These are phyloP conservation scores for Zelostemma sp. DNA, from an alignment of 1,140 invertebrate species.

Conservation along the genomic window DNA sequence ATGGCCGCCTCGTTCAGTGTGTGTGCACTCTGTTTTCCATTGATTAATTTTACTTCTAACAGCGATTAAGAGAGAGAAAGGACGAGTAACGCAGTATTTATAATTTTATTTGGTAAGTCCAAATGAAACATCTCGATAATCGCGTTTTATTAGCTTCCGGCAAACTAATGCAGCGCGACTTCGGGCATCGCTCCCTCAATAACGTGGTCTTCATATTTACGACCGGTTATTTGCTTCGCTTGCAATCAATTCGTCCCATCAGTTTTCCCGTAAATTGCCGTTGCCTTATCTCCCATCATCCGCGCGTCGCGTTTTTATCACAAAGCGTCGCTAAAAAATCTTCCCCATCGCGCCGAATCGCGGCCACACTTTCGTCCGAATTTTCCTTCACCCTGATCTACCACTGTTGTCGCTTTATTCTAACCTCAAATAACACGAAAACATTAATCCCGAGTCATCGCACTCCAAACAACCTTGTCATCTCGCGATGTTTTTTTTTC, in stretches of 20 bases:
- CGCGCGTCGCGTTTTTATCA: background rate
- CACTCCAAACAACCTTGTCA: too few species aligned
- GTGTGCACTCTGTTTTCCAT: slow-evolving; percentile 59
- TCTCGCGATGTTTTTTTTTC: too few species aligned
- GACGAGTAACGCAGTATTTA: slow-evolving; percentile 41
- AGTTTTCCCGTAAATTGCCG: background rate
- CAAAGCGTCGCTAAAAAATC: background rate
- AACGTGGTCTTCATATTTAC: slow-evolving; percentile 53
- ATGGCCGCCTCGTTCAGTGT: slow-evolving; percentile 63
- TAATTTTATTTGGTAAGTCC: slow-evolving; percentile 53
- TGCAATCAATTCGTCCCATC: background rate
- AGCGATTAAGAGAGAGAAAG: slow-evolving; percentile 29
- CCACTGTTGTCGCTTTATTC: background rate
- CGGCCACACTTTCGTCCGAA: slow-evolving; percentile 25
- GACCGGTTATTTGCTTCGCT: slow-evolving; percentile 60
- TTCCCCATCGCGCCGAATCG: slow-evolving; percentile 4
- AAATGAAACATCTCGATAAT: background rate
- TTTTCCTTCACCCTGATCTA: background rate
- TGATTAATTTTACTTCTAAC: slow-evolving; percentile 61
- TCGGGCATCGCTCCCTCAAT: slow-evolving; percentile 21
- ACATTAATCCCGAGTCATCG: too few species aligned
- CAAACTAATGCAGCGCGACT: slow-evolving; percentile 11
- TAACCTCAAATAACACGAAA: background rate
- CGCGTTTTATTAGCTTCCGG: background rate
- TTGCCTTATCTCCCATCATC: background rate